Evolutionary conservation across 2,113 vertebrate genomes (phyloP).

Genomic region (Trochalopteron elliotii): DNA sequence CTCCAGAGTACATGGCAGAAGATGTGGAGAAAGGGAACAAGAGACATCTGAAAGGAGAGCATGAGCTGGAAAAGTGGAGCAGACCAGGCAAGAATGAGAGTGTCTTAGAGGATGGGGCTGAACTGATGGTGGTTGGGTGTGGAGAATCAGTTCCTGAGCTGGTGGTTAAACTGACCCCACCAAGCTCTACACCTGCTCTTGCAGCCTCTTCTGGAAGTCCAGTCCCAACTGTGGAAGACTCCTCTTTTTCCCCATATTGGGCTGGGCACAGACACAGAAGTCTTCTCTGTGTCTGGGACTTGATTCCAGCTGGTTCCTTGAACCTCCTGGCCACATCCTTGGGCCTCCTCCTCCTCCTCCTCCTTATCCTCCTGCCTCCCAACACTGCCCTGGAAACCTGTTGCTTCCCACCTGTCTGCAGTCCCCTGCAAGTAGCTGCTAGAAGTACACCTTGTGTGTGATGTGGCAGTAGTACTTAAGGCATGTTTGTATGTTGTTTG

Average conservation of each 20-base stretch:
- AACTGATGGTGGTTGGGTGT: background rate
- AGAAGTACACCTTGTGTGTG: fast-evolving
- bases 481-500: background rate
- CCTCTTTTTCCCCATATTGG: background rate
- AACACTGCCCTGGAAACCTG: background rate
- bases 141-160: background rate
- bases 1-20: background rate
- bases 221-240: background rate
- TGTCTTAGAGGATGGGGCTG: background rate
- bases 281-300: background rate
- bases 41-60: background rate
- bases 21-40: background rate
- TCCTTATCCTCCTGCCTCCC: background rate
- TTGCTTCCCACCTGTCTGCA: background rate
- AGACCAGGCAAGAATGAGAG: background rate
- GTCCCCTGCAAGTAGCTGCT: background rate
- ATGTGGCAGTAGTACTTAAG: background rate
- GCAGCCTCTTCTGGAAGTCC: conserved; percentile 20
- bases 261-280: background rate
- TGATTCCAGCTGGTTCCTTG: background rate
- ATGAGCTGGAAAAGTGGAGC: background rate
- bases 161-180: background rate
- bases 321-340: background rate
- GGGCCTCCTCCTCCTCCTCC: background rate
- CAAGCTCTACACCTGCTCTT: conserved; percentile 21